These are phyloP conservation scores for Helicoverpa armigera DNA, from an alignment of 1,140 invertebrate genomes.

Conservation along the genomic window DNA sequence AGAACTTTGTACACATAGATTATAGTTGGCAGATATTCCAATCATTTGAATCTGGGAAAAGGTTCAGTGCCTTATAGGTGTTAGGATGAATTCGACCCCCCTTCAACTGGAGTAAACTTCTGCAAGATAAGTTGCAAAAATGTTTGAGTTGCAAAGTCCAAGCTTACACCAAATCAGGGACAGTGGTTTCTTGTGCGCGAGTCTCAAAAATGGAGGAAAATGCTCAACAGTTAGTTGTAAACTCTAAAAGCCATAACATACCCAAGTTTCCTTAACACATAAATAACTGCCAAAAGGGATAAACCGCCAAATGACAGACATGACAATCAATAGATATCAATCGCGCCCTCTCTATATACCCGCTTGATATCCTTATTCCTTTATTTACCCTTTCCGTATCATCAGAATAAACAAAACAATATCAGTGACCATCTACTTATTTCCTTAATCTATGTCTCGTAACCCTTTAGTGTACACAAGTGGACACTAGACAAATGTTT, in stretches of 20 bases:
- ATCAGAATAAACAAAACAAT: constrained; percentile 17
- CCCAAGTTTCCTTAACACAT: too few relatives aligned
- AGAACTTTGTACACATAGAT: constrained; percentile 16
- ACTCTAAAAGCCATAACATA: too few relatives aligned
- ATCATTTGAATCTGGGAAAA: background rate
- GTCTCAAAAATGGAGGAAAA: too few relatives aligned
- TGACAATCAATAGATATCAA: background rate
- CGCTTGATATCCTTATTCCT: background rate
- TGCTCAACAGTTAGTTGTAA: too few relatives aligned
- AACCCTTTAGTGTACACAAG: constrained; percentile 52
- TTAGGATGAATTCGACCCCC: too few relatives aligned
- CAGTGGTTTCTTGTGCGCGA: too few relatives aligned
- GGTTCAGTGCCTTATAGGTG: background rate
- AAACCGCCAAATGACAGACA: too few relatives aligned
- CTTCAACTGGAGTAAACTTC: too few relatives aligned
- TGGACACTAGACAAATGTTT: constrained; percentile 52
- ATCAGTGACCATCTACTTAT: constrained; percentile 1
- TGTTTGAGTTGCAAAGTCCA: too few relatives aligned
- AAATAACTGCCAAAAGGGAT: too few relatives aligned
- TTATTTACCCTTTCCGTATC: background rate
- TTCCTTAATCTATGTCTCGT: constrained; percentile 26
- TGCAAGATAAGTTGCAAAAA: too few relatives aligned
- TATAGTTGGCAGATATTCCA: background rate
- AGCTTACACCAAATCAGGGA: too few relatives aligned
- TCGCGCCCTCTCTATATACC: background rate